Evolutionary conservation across 2,113 vertebrate species (phyloP).

Genomic region (Calyptommatus sinebrachiatus): DNA sequence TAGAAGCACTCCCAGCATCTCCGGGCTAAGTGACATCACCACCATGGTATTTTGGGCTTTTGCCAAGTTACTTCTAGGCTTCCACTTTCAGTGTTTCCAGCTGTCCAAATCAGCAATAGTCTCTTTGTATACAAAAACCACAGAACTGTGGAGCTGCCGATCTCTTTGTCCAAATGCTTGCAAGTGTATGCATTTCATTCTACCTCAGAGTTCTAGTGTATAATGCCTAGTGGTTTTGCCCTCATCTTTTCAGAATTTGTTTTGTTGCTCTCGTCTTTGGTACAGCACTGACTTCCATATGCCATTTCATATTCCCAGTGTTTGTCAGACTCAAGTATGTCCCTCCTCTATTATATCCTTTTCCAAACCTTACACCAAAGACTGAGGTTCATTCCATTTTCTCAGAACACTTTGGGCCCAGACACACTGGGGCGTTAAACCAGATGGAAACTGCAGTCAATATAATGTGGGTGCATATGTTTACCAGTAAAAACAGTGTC

Average conservation of each 20-base stretch:
- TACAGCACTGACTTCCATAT: neutral
- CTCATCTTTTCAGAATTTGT: conserved; percentile 2
- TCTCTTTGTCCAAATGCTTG: conserved; percentile 19
- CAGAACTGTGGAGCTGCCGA: conserved; percentile 15
- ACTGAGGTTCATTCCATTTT: neutral
- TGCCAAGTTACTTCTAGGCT: conserved; percentile 38
- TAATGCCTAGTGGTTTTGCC: neutral
- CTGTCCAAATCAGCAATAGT: conserved; percentile 37
- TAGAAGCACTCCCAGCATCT: conserved; percentile 28
- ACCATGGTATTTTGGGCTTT: conserved; percentile 14
- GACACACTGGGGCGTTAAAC: too few relatives aligned
- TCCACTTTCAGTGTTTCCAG: conserved; percentile 37
- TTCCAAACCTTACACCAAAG: neutral
- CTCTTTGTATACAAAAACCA: conserved; percentile 36
- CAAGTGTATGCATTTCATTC: conserved; percentile 22
- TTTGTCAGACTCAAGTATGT: neutral
- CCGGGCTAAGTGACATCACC: conserved; percentile 22
- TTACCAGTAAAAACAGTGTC: too few relatives aligned
- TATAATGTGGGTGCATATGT: too few relatives aligned
- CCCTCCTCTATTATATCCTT: neutral
- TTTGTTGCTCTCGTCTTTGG: neutral
- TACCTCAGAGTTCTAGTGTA: conserved; percentile 15
- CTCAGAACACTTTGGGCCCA: too few relatives aligned
- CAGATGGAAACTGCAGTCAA: too few relatives aligned
- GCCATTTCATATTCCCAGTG: neutral